These are phyloP conservation scores for Lampris megalopsis DNA, from an alignment of 2,113 vertebrate genomes.

Conservation along the genomic window DNA sequence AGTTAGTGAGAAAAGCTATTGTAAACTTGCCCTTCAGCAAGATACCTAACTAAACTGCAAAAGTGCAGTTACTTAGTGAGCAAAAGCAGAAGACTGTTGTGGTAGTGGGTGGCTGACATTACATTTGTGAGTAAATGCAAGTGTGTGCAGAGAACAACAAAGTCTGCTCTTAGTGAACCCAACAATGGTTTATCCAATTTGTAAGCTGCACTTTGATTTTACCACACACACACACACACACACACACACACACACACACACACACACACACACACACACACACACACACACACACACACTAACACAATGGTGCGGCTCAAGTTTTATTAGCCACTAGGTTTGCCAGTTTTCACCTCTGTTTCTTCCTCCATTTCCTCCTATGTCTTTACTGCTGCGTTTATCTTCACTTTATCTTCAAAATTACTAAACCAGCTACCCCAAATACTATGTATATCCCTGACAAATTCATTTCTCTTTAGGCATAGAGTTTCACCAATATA, in stretches of 20 bases:
- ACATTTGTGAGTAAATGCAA: background rate
- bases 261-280: too few relatives aligned
- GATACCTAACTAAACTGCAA: constrained; percentile 1
- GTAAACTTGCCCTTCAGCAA: constrained; percentile 7
- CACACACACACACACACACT: background rate
- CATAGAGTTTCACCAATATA: too few relatives aligned
- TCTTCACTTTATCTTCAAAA: too few relatives aligned
- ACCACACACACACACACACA: background rate
- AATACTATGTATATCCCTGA: too few relatives aligned
- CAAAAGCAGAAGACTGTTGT: constrained; percentile 32
- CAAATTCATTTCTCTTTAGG: too few relatives aligned
- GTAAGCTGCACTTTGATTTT: constrained; percentile 31
- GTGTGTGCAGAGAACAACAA: constrained; percentile 37
- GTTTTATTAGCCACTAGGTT: background rate
- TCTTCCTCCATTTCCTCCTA: too few relatives aligned
- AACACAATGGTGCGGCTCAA: background rate
- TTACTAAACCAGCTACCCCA: too few relatives aligned
- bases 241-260: too few relatives aligned
- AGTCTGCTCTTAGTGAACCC: constrained; percentile 18
- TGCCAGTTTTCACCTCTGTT: background rate
- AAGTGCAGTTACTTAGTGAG: constrained; percentile 30
- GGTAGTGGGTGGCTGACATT: constrained; percentile 31
- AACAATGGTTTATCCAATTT: constrained; percentile 21
- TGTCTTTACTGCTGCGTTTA: too few relatives aligned
- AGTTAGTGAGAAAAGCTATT: too few relatives aligned